Evolutionary conservation across 2,113 vertebrate genomes (phyloP), one percentile per base, ranked within the genome.

Genomic region (Oreochromis aureus): DNA sequence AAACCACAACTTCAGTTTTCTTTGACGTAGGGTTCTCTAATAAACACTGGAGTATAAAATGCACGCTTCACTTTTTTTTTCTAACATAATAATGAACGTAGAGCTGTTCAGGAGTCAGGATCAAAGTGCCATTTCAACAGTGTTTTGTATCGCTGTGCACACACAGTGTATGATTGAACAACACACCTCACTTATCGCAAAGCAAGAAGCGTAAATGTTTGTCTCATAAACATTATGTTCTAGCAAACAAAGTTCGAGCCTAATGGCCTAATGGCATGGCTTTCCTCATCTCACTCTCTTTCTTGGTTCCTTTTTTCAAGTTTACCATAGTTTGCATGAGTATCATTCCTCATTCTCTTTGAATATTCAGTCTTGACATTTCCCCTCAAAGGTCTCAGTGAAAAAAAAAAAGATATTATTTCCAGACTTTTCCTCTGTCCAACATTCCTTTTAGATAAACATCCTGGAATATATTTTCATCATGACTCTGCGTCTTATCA

Each of bases 401-500:
- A 7, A 2, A 0, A 46, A 58, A 58, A 6, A 66, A 46, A 58
- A 78, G 3, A 48, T 12, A 5, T 32, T 12, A 58, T 5, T 71
- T 80, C 32, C 13, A 71, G 34, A 22, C 44, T 53, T 16, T 6
- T 32, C 63, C 66, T 69, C 9, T 46, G 24, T 6, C 41, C 27
- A 13, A 18, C 41, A 80, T 56, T 80, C 51, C 54, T 81, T 55
- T 41, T 30, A 5, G 48, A 58, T 59, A 78, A 81, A 48, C 8
- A 71, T 36, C 41, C 34, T 34, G 13, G 22, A 7, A 34, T 54
- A 18, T 13, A 46, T 44, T 48, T 10, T 92, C 85, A 87, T 71
- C 59, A 81, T 93, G 89, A 93, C 82, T 85, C 83, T 82, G 54
- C 55, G 46, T 3, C 39, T 18, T 82, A 87, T 71, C 87, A 71